Percentiles rank a stretch among this genome's conserved stretches.
Evolutionary conservation across 2,888 invertebrate species (phyloP).

Genomic region (Melanostoma scalare): DNA sequence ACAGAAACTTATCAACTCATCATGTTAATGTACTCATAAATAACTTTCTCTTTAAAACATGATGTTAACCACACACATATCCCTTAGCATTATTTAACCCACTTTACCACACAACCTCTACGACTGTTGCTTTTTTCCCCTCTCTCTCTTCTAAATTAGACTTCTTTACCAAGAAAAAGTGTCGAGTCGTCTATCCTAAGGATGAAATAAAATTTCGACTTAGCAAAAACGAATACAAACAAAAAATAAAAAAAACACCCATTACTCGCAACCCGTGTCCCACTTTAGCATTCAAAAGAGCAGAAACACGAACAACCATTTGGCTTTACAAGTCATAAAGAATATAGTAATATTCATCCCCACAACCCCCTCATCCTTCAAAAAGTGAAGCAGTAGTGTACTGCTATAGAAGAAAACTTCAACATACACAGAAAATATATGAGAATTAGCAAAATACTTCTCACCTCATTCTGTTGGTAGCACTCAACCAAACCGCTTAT

Average conservation of each 20-base stretch:
- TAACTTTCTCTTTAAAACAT: constrained; percentile 31
- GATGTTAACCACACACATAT: constrained; percentile 27
- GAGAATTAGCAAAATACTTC: constrained; percentile 62
- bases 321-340: constrained; percentile 39
- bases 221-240: background rate
- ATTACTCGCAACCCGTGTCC: constrained; percentile 1
- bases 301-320: constrained; percentile 67
- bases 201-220: constrained; percentile 1
- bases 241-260: constrained; percentile 6
- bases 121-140: no score
- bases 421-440: constrained; percentile 28
- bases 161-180: constrained; percentile 40
- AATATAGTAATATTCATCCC: constrained; percentile 56
- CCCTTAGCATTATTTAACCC: constrained; percentile 1
- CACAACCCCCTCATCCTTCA: constrained; percentile 51
- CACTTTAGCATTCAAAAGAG: constrained; percentile 64
- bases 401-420: constrained; percentile 22
- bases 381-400: constrained; percentile 31
- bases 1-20: no score
- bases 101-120: background rate
- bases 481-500: constrained; percentile 17
- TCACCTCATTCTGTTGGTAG: constrained; percentile 46
- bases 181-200: constrained; percentile 18
- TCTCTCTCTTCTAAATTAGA: constrained; percentile 48
- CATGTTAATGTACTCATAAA: background rate